A percentile compares a stretch with the other conserved stretches of the same genome.
Evolutionary conservation across 2,797 vertebrate species (phyloP).

Genomic region (Danio choprae): DNA sequence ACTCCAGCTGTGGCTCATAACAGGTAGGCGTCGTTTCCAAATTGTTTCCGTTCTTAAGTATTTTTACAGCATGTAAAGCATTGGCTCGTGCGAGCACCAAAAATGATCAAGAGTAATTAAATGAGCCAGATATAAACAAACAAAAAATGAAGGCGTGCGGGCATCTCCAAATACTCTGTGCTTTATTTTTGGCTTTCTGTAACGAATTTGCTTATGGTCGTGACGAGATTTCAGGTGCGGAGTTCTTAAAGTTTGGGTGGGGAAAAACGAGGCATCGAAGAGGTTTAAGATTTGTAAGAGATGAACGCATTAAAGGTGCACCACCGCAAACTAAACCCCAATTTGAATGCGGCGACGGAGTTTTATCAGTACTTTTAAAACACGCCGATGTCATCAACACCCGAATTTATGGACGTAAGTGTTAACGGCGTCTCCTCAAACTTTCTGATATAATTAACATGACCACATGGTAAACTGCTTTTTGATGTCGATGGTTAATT

Average conservation of each 20-base stretch:
- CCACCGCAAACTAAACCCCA: not conserved
- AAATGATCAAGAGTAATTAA: not conserved
- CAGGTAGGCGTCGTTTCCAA: no score
- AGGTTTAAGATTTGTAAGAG: not conserved
- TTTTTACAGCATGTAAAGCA: not conserved
- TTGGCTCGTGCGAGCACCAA: not conserved
- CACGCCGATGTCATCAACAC: not conserved
- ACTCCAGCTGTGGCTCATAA: not conserved
- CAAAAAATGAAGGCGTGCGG: not conserved
- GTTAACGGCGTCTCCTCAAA: not conserved
- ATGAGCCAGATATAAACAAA: not conserved
- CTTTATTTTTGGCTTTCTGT: constrained; percentile 6
- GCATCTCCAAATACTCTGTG: not conserved
- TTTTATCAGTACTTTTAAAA: not conserved
- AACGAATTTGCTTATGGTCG: not conserved
- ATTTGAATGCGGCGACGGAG: not conserved
- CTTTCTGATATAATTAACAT: not conserved
- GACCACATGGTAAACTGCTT: not conserved
- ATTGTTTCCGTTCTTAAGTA: no score
- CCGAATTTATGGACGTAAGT: constrained; percentile 22
- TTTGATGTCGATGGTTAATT: not conserved
- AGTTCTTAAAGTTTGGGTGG: not conserved
- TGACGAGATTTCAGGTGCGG: not conserved
- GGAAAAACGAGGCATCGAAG: not conserved
- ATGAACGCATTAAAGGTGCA: not conserved